A percentile compares a stretch with the other conserved stretches of the same genome.
Evolutionary conservation across 2,113 vertebrate genomes (phyloP).

Genomic region (Phaethornis superciliosus): DNA sequence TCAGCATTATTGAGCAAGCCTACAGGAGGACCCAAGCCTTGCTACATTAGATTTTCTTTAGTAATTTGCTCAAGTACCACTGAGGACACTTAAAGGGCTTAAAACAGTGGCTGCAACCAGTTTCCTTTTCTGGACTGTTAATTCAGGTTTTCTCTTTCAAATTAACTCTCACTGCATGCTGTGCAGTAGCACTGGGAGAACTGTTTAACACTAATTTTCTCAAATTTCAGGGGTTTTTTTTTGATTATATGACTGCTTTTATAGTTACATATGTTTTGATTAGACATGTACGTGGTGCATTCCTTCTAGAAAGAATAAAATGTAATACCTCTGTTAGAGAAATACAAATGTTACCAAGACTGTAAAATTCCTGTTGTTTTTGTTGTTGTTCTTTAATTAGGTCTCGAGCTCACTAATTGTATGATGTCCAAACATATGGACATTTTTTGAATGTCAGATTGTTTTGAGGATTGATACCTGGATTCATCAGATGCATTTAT

Average conservation of each 20-base stretch:
- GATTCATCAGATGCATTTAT: background rate
- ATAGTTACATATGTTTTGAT: slow-evolving; percentile 75
- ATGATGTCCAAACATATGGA: background rate
- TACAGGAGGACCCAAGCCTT: slow-evolving; percentile 85
- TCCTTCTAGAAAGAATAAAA: slow-evolving; percentile 19
- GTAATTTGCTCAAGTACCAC: slow-evolving; percentile 91
- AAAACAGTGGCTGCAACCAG: slow-evolving; percentile 85
- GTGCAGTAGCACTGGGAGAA: slow-evolving; percentile 75
- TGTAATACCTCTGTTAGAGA: slow-evolving; percentile 7
- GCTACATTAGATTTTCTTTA: slow-evolving; percentile 91
- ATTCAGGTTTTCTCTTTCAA: slow-evolving; percentile 87
- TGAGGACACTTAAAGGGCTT: slow-evolving; percentile 90
- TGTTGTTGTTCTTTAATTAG: background rate
- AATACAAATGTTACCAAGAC: background rate
- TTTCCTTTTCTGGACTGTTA: slow-evolving; percentile 88
- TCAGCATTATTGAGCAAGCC: slow-evolving; percentile 90
- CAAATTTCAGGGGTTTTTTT: slow-evolving; percentile 72
- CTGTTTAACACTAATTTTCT: slow-evolving; percentile 82
- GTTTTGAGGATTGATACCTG: background rate
- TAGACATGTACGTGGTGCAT: background rate
- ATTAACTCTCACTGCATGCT: slow-evolving; percentile 82
- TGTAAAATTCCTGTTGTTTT: background rate
- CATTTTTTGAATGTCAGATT: background rate
- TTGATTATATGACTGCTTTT: slow-evolving; percentile 70
- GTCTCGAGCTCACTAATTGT: background rate